A percentile compares a stretch with the other conserved stretches of the same genome.
These are phyloP conservation scores for Sciaenops ocellatus DNA, from an alignment of 2,797 vertebrate species.

Conservation along the genomic window DNA sequence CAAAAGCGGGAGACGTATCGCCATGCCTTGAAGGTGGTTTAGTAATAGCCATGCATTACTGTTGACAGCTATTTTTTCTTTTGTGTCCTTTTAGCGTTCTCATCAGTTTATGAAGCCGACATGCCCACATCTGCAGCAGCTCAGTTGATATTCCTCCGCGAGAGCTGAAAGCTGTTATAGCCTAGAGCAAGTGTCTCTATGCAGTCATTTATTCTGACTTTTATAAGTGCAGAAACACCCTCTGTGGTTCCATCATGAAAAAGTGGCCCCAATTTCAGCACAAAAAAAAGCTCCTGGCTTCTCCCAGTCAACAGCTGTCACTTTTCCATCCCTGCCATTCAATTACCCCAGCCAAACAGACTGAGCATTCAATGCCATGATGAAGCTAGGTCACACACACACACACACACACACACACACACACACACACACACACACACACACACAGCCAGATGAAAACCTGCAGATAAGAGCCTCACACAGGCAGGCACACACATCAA, in stretches of 20 bases:
- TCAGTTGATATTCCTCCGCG: constrained; percentile 29
- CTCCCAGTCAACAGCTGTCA: constrained; percentile 67
- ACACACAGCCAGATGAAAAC: constrained; percentile 61
- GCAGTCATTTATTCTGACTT: constrained; percentile 44
- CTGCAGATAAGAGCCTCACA: constrained; percentile 59
- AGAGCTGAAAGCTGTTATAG: constrained; percentile 39
- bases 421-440: constrained; percentile 41
- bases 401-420: constrained; percentile 22
- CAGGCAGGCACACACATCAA: constrained; percentile 30
- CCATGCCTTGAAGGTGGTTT: constrained; percentile 29
- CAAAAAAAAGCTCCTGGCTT: constrained; percentile 59
- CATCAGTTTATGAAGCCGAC: neutral
- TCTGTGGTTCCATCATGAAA: constrained; percentile 15
- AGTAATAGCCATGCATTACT: constrained; percentile 13
- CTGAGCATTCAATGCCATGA: constrained; percentile 38
- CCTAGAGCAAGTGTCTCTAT: constrained; percentile 37
- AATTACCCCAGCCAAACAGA: constrained; percentile 43
- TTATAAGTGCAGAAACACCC: constrained; percentile 27
- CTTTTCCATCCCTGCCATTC: constrained; percentile 58
- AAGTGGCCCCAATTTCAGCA: constrained; percentile 29
- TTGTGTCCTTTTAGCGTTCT: constrained; percentile 6
- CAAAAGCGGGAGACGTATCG: neutral
- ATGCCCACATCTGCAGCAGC: constrained; percentile 20
- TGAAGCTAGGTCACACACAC: constrained; percentile 59
- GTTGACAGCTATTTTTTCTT: constrained; percentile 22